Conservation (phyloP, 2,797 vertebrate species). For the Antennarius maculatus region DNA sequence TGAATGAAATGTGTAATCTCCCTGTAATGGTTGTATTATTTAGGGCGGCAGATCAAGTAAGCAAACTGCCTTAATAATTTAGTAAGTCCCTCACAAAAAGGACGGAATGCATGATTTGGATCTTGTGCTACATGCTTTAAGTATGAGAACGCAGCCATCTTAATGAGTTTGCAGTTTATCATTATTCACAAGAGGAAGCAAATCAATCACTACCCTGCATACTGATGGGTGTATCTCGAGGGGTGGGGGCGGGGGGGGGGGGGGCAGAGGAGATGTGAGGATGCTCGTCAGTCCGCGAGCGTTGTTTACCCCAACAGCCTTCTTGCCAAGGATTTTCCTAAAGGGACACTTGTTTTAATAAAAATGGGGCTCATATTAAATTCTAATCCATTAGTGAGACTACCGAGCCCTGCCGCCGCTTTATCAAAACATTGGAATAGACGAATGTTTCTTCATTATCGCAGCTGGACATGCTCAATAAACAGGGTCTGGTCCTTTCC, state of each 20-base stretch:
- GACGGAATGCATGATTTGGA: constrained; percentile 61
- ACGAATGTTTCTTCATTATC: constrained; percentile 79
- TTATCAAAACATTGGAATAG: constrained; percentile 73
- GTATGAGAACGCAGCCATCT: constrained; percentile 69
- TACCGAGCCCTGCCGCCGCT: constrained; percentile 58
- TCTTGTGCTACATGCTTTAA: constrained; percentile 63
- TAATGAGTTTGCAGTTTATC: constrained; percentile 81
- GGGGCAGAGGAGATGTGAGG: constrained; percentile 47
- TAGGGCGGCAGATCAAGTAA: constrained; percentile 40
- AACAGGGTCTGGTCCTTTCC: constrained; percentile 40
- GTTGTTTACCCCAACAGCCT: constrained; percentile 69
- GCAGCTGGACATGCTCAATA: constrained; percentile 60
- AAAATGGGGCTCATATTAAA: constrained; percentile 73
- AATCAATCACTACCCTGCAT: constrained; percentile 78
- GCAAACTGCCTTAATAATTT: constrained; percentile 58
- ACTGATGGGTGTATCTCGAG: constrained; percentile 25
- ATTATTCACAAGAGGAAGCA: constrained; percentile 73
- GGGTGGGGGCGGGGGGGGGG: not conserved
- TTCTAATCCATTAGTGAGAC: constrained; percentile 79
- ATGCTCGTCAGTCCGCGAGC: constrained; percentile 40
- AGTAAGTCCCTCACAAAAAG: constrained; percentile 54
- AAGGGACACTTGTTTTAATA: constrained; percentile 80
- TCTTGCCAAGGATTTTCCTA: constrained; percentile 73
- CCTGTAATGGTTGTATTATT: constrained; percentile 18
- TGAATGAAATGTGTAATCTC: constrained; percentile 37